These are phyloP conservation scores for Cryptus viduatorius DNA, from an alignment of 2,888 invertebrate genomes.

Conservation along the genomic window DNA sequence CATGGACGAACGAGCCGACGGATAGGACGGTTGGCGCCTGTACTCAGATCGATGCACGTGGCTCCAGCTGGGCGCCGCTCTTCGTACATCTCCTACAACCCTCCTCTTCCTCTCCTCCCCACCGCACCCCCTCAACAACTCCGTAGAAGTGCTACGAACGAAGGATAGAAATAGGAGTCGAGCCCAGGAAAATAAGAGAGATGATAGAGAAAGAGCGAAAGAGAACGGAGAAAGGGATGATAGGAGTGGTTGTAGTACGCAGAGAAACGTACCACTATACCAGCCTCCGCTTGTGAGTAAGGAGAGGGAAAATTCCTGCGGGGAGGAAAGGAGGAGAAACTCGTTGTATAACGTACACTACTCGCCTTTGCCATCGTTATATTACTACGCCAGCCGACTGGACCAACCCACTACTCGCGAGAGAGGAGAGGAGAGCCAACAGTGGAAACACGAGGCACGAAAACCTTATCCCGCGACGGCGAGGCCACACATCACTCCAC, in stretches of 20 bases:
- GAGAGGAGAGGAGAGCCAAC: neutral
- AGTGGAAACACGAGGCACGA: conserved; percentile 6
- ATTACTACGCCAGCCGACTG: conserved; percentile 63
- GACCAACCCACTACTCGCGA: conserved; percentile 56
- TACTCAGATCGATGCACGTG: conserved; percentile 85
- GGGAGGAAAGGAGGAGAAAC: conserved; percentile 45
- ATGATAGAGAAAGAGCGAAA: conserved; percentile 4
- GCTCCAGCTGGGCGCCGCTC: conserved; percentile 85
- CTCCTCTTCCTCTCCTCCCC: conserved; percentile 62
- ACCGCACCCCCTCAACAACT: conserved; percentile 42
- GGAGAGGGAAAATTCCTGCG: conserved; percentile 55
- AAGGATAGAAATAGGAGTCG: conserved; percentile 8
- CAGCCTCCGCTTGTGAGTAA: conserved; percentile 46
- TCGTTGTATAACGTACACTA: conserved; percentile 65
- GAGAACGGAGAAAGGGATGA: conserved; percentile 21
- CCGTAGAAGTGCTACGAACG: conserved; percentile 48
- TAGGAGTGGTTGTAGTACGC: conserved; percentile 62
- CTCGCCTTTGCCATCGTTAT: conserved; percentile 53
- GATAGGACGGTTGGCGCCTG: conserved; percentile 85
- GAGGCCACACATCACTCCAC: neutral
- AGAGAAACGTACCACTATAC: conserved; percentile 49
- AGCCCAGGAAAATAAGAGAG: conserved; percentile 27
- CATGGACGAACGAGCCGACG: conserved; percentile 85
- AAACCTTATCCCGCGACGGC: neutral
- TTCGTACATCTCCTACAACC: conserved; percentile 82